Base-by-base conservation (phyloP, 1,140 invertebrate genomes). In the Lasioglossum albipes region DNA sequence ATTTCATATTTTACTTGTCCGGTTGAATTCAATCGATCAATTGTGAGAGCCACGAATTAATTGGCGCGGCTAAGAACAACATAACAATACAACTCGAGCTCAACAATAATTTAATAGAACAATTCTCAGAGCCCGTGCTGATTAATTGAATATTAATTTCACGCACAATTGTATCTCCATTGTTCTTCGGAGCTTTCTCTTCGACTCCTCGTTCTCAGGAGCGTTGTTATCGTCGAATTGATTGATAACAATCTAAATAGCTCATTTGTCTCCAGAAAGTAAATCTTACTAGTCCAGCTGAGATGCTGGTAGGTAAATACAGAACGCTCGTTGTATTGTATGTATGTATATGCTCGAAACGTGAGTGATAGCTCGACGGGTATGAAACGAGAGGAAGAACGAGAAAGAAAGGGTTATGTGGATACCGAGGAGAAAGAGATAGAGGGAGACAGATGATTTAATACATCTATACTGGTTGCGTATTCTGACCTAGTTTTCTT, bases 401-500 rank as follows among this genome's bases (percentile, higher is more conserved):
- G 57, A 10, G 22, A 70, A 27, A 54, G 65, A 12, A 41, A 69
- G 61, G 76, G 62, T 42, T 57, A 76, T 31, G 13, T 61, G 70
- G 54, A 27, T 42, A 31, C 64, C 20, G n/a, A 18, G 18, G 22
- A 62, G 57, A 79, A 59, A 49, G 70, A 67, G 27, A 49, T 0
- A 45, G n/a, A 61, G 64, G 74, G 70, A 49, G 70, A 66, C 66
- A 41, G 79, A 68, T 70, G 67, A 52, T 74, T 79, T 81, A 67
- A 73, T 77, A 54, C 52, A 71, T 64, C 65, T 54, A 65, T 75
- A 52, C 69, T 65, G 20, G 20, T 85, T 85, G 73, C 84, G 82
- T 84, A 77, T 77, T 84, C 41, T 71, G 84, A 73, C 73, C 77
- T 57, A 73, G 59, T 84, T 85, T 81, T 59, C n/a, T 54, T 74